Evolutionary conservation across 2,888 invertebrate genomes (phyloP).

Genomic region (Cabera pusaria): DNA sequence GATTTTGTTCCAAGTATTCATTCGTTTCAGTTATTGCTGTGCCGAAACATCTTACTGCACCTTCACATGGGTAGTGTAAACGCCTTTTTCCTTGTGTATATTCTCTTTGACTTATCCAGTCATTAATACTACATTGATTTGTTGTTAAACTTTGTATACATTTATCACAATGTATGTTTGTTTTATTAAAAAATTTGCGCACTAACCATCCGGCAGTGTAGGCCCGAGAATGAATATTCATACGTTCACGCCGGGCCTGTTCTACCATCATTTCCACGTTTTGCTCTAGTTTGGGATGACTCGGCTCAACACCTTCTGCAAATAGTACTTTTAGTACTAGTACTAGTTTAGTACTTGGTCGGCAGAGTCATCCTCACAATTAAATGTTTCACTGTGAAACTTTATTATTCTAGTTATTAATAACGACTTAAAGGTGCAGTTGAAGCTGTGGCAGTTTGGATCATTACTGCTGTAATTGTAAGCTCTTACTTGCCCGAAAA

Average conservation of each 20-base stretch:
- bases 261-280: constrained; percentile 7
- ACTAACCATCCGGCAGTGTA: constrained; percentile 33
- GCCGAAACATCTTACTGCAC: constrained; percentile 26
- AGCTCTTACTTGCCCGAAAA: constrained; percentile 21
- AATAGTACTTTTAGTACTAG: too few relatives aligned
- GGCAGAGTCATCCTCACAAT: constrained; percentile 19
- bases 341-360: constrained; percentile 4
- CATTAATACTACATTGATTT: constrained; percentile 11
- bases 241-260: constrained; percentile 25
- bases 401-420: constrained; percentile 10
- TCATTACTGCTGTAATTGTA: constrained; percentile 16
- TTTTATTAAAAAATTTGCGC: constrained; percentile 23
- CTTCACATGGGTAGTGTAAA: constrained; percentile 26
- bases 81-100: constrained; percentile 20
- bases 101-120: constrained; percentile 25
- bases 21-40: constrained; percentile 25
- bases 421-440: constrained; percentile 11
- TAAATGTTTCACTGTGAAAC: constrained; percentile 13
- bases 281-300: constrained; percentile 1
- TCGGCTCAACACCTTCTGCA: constrained; percentile 5
- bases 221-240: constrained; percentile 32
- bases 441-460: constrained; percentile 17
- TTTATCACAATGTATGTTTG: neutral
- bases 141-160: neutral
- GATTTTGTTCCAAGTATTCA: constrained; percentile 25